Evolutionary conservation across 2,888 invertebrate genomes (phyloP), one percentile per base, ranked within the genome.

Genomic region (Entomobrya multifasciata): DNA sequence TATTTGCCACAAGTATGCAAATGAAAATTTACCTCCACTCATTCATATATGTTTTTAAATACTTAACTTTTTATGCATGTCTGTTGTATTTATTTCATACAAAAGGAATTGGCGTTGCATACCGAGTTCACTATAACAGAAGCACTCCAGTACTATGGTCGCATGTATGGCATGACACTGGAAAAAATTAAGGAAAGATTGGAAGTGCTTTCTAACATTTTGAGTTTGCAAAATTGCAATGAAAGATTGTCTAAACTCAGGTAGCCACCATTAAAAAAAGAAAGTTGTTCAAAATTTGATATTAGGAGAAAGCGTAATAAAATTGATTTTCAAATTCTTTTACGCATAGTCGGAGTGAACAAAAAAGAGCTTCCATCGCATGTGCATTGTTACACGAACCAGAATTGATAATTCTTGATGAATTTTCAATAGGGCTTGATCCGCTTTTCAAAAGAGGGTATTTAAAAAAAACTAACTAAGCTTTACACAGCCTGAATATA

Each of bases 1-100:
- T 93, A 93, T 88, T 93, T 93, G 93, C 93, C 93, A n/a, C 87
- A 89, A 72, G 89, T 87, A 78, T n/a, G n/a, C n/a, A n/a, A n/a
- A n/a, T n/a, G n/a, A n/a, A n/a, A n/a, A n/a, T n/a, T n/a, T n/a
- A n/a, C n/a, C n/a, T n/a, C n/a, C n/a, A n/a, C n/a, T n/a, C n/a
- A n/a, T n/a, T n/a, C n/a, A n/a, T n/a, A n/a, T n/a, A n/a, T n/a
- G n/a, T n/a, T n/a, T n/a, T n/a, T n/a, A n/a, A n/a, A n/a, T n/a
- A n/a, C n/a, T n/a, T n/a, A n/a, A n/a, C n/a, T n/a, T n/a, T n/a
- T n/a, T n/a, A n/a, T n/a, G n/a, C n/a, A n/a, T n/a, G n/a, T n/a
- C n/a, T n/a, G n/a, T n/a, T n/a, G n/a, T n/a, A 72, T 4, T 41
- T 41, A 3, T 15, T 27, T 49, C 1, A n/a, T 55, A 17, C 15